These are phyloP conservation scores for Macroglossus sobrinus DNA, from an alignment of 2,113 vertebrate species.

Conservation along the genomic window DNA sequence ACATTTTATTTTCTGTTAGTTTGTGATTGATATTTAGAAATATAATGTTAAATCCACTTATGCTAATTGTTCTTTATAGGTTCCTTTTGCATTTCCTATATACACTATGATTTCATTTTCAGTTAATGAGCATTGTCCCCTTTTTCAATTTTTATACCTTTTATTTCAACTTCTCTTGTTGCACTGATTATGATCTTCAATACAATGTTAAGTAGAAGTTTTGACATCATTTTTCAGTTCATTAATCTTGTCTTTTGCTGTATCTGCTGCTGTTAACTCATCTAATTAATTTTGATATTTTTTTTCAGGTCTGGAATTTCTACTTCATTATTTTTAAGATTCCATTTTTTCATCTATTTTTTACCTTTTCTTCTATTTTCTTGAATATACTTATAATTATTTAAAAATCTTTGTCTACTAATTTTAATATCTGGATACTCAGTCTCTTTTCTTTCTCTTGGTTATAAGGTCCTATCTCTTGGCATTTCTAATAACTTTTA, in stretches of 20 bases:
- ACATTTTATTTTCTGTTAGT: neutral
- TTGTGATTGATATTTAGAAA: neutral
- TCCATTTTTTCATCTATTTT: neutral
- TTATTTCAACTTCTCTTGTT: neutral
- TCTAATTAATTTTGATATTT: neutral
- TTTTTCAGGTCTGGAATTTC: neutral
- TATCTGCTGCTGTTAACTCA: neutral
- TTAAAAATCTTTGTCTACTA: neutral
- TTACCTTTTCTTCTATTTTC: neutral
- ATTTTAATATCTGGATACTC: neutral
- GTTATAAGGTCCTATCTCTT: neutral
- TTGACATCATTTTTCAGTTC: neutral
- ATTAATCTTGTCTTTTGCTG: neutral
- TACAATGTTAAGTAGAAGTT: neutral
- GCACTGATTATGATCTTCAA: neutral
- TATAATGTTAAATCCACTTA: neutral
- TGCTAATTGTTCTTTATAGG: neutral
- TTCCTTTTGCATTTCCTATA: neutral
- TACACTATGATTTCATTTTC: neutral
- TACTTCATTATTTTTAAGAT: neutral
- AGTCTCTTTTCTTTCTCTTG: neutral
- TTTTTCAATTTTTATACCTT: neutral
- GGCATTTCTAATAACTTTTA: neutral
- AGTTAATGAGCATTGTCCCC: neutral
- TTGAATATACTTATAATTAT: neutral